Base-by-base conservation (phyloP, 1,140 invertebrate species). In the Drosophila pruinosa region DNA sequence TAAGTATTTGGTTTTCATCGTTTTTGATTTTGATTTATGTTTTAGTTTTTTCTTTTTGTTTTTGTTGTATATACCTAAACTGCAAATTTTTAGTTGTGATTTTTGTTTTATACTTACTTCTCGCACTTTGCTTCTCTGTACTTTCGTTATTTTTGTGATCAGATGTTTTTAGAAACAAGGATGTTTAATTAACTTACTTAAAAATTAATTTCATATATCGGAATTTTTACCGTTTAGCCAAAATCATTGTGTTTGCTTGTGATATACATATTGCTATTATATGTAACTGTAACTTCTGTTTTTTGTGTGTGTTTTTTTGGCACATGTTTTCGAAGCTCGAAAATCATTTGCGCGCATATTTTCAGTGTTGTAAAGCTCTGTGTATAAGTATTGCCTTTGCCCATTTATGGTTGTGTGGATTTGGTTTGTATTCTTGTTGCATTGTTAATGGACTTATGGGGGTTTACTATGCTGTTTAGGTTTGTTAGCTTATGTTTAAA, bases 161-260 rank as follows among this genome's bases (percentile, higher is more conserved):
- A 90, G 89, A 90, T 89, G 78, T 90, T 78, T 85, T 80, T 52
- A 22, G 47, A 90, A 90, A 63, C 50, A 67, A 90, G 89, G 89
- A 90, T 90, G 89, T 72, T 90, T 89, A 90, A 90, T 24, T 64
- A 90, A 90, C 72, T 74, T 72, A 90, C 75, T 58, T 61, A 57
- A 61, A 81, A 71, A 61, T 81, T 61, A 57, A 85, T 83, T 59
- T 34, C 39, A 45, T 61, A 12, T 43, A 34, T 62, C 26, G 14
- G 53, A 14, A 10, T 36, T 14, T 34, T 43, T 43, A 48, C 48
- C 38, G 47, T 17, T 61, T 61, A 10, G 48, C 48, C 63, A 67
- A 67, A 67, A 52, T 62, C 47, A 3, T 54, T 58, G 17, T 67
- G 59, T 61, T 67, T 24, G 50, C 10, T n/a, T 53, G 52, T 53